Evolutionary conservation across 2,797 vertebrate genomes (phyloP).

Genomic region (Brachymystax lenok): DNA sequence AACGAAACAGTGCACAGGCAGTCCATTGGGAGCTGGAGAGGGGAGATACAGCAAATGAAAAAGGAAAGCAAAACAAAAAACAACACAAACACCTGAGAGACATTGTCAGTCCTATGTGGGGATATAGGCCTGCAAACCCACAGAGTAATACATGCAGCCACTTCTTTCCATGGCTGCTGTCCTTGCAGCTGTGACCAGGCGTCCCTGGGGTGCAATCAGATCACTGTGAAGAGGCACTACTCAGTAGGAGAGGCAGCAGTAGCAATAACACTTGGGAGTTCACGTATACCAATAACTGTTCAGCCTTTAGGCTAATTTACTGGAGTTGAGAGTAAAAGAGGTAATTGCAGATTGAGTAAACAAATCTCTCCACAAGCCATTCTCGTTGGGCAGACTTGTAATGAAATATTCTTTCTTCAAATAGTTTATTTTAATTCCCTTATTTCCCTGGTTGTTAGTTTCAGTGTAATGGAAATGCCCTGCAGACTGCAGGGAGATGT

Average conservation of each 20-base stretch:
- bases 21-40: constrained; percentile 10
- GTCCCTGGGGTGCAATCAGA: too few relatives aligned
- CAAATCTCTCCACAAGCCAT: constrained; percentile 49
- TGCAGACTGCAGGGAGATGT: constrained; percentile 28
- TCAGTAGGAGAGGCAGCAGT: too few relatives aligned
- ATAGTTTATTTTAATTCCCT: constrained; percentile 58
- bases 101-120: not conserved
- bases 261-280: too few relatives aligned
- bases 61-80: constrained; percentile 8
- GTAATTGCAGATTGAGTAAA: constrained; percentile 52
- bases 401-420: constrained; percentile 54
- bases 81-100: constrained; percentile 23
- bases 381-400: constrained; percentile 31
- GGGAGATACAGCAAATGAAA: not conserved
- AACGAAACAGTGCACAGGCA: constrained; percentile 5
- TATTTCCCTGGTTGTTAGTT: constrained; percentile 56
- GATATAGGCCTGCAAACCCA: too few relatives aligned
- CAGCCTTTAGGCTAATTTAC: constrained; percentile 1
- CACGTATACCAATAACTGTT: constrained; percentile 18
- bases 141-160: too few relatives aligned
- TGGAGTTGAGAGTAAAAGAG: constrained; percentile 31
- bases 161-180: too few relatives aligned
- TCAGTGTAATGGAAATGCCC: constrained; percentile 46
- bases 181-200: too few relatives aligned
- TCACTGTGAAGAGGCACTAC: too few relatives aligned